Evolutionary conservation across 2,797 vertebrate genomes (phyloP), one percentile per base, ranked within the genome.

Genomic region (Fratercula arctica): DNA sequence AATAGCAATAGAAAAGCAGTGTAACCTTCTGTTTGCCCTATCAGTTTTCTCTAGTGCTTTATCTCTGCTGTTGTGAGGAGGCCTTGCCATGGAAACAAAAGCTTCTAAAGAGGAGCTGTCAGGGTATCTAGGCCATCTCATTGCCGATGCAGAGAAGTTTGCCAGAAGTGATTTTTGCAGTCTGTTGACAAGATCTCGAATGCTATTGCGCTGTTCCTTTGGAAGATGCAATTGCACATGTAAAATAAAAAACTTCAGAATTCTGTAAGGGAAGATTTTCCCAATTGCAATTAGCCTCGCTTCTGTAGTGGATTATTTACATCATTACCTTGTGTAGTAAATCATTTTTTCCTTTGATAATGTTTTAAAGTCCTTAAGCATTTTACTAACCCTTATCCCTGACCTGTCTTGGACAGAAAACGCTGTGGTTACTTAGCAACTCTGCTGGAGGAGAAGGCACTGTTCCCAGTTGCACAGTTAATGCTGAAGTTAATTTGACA

Each of bases 371-470:
- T 74, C 16, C 11, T 33, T 51, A 50, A 89, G 54, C 66, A 37
- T 93, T 89, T 95, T 80, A 45, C 75, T 85, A 54, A 37, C 64
- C 37, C 37, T 90, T 93, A 60, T 75, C 53, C 68, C 37, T 79
- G 64, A 87, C 81, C 86, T 75, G 60, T 85, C 81, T 89, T 11
- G 13, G 54, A 75, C 68, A 90, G 74, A 85, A 95, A 93, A 66
- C 5, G 0, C 39, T 33, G 41, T 87, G 48, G 95, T 95, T 96
- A 90, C 91, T 85, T 96, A 90, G 94, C 94, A 96, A 74, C 81
- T 92, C 74, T 68, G 37, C 75, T 85, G 77, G 33, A 95, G 72
- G 16, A 78, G 70, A 67, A 85, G 68, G 63, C 70, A 21, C 16
- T 46, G 74, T 81, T 96, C 88, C 56, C n/a, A 68, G 41, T 68